These are phyloP conservation scores for Drosophila mulleri DNA, from an alignment of 2,888 invertebrate genomes.

Conservation along the genomic window DNA sequence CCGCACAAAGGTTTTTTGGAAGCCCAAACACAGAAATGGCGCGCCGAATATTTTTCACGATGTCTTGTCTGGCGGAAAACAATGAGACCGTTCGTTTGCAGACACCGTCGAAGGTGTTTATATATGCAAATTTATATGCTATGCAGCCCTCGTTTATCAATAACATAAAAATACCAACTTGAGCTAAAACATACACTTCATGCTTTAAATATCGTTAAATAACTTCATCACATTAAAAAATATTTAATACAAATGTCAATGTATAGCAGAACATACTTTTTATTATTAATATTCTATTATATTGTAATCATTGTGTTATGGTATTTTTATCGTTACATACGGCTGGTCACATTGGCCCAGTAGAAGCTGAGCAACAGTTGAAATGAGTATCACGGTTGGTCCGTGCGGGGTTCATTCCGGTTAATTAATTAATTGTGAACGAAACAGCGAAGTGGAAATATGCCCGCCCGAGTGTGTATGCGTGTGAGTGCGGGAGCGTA, in stretches of 20 bases:
- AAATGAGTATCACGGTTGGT: conserved; percentile 18
- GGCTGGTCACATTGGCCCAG: conserved; percentile 35
- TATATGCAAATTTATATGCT: neutral
- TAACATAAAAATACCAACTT: conserved; percentile 13
- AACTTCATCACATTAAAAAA: neutral
- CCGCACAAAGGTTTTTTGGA: neutral
- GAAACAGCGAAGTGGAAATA: conserved; percentile 57
- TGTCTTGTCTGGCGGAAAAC: conserved; percentile 38
- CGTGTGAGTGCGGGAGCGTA: conserved; percentile 61
- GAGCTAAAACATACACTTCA: neutral
- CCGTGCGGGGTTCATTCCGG: conserved; percentile 51
- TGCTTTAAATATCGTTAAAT: too few species aligned
- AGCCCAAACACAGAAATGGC: conserved; percentile 65
- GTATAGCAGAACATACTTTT: neutral
- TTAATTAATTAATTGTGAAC: conserved; percentile 71
- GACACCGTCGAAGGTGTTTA: neutral
- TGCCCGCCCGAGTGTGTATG: conserved; percentile 47
- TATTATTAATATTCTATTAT: neutral
- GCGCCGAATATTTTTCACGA: conserved; percentile 69
- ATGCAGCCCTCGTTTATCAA: conserved; percentile 9
- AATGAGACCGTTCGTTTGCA: conserved; percentile 28
- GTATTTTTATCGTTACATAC: conserved; percentile 5
- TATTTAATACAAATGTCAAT: neutral
- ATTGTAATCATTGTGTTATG: neutral
- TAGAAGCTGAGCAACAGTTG: conserved; percentile 56